Base-by-base conservation (phyloP, 2,888 invertebrate genomes). In the Dimorphilus gyrociliatus region DNA sequence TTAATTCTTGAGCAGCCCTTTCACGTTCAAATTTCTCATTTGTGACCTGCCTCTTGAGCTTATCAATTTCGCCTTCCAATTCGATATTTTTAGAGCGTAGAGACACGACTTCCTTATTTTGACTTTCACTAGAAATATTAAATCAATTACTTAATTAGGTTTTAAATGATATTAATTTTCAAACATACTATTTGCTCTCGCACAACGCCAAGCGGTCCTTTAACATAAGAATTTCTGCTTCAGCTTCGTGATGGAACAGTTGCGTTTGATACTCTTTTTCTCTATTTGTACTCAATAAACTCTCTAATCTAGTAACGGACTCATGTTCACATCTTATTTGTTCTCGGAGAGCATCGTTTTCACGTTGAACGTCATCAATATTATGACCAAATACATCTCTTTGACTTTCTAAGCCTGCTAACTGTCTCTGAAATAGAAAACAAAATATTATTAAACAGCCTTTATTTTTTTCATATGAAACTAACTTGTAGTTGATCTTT, bases 261-360 rank as follows among this genome's bases (percentile, higher is more conserved):
- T 61, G 59, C 7, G 45, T 41, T 37, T 54, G 54, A 51, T 60
- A 63, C 37, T 63, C 63, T 38, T 61, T 63, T 40, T 60, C 59
- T 4, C 63, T 32, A 40, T 53, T 59, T 15, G 42, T 45, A 34
- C 56, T 50, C 25, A 63, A 42, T 3, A 63, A 38, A 26, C 47
- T 44, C 44, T 63, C 63, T 28, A 63, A 46, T 39, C 49, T 56
- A 41, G 51, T 50, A 16, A 51, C 41, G 8, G 50, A 44, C 14
- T 37, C 33, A 3, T 55, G 43, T 38, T 58, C 59, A 2, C 48
- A 42, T 19, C 35, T 32, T 30, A 59, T 35, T 45, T 61, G 56
- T 28, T 39, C 43, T 15, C 47, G 44, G 29, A 54, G 37, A 16
- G 53, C 36, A 25, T 55, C 51, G 1, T 45, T 39, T 39, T 60